Conservation (phyloP, 2,888 invertebrate species). For the Gerosis bhagava region DNA sequence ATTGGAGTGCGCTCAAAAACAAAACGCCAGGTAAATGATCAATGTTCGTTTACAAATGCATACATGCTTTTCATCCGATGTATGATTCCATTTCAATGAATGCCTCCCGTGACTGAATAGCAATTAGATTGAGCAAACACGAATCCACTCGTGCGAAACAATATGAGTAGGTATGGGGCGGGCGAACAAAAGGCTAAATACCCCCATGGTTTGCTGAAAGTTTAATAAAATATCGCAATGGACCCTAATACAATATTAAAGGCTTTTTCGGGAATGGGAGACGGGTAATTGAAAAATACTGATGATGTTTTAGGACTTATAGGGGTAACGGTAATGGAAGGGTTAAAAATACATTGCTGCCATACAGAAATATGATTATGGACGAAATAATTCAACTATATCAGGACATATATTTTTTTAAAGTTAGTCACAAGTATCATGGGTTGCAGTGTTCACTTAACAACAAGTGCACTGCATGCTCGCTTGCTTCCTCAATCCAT, state of each 20-base stretch:
- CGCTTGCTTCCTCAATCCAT: too few relatives aligned
- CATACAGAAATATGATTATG: too few relatives aligned
- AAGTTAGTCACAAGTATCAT: too few relatives aligned
- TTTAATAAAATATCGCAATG: conserved; percentile 24
- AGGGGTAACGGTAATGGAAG: too few relatives aligned
- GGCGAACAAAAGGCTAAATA: conserved; percentile 56
- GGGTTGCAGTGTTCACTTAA: too few relatives aligned
- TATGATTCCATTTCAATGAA: conserved; percentile 69
- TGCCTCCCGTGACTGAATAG: conserved; percentile 68
- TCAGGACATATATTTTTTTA: too few relatives aligned
- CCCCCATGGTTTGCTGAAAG: conserved; percentile 17
- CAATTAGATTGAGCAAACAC: conserved; percentile 78
- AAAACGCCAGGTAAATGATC: conserved; percentile 25
- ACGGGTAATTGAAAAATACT: conserved; percentile 13
- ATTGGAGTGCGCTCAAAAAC: conserved; percentile 22
- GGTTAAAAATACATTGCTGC: too few relatives aligned
- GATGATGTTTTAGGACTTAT: conserved; percentile 4
- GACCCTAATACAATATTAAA: conserved; percentile 15
- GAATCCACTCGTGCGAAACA: conserved; percentile 69
- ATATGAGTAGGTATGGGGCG: conserved; percentile 74
- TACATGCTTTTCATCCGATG: conserved; percentile 44
- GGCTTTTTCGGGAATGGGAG: conserved; percentile 5
- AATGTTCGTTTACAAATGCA: conserved; percentile 24
- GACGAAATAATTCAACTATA: too few relatives aligned
- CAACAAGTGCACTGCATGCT: too few relatives aligned